These are phyloP conservation scores for Cheumatopsyche charites DNA, from an alignment of 1,140 invertebrate genomes.

Conservation along the genomic window DNA sequence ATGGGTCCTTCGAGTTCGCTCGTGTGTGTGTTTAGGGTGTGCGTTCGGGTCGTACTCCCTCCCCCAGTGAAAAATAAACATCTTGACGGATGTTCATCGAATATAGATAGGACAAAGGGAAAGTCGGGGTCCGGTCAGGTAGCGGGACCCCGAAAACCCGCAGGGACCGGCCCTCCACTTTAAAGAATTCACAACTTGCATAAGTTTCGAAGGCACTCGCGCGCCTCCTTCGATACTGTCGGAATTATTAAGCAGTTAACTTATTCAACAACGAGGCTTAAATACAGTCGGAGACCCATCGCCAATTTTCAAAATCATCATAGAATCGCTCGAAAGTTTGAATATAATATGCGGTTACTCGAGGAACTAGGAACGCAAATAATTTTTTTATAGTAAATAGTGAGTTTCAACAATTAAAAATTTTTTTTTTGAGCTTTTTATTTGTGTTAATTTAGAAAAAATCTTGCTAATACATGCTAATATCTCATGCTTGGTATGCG, in stretches of 20 bases:
- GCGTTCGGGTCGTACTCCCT: background rate
- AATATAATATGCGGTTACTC: too few relatives aligned
- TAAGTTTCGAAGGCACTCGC: conserved; percentile 3
- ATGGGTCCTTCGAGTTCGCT: background rate
- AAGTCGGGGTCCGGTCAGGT: background rate
- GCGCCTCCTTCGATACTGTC: background rate
- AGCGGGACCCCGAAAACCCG: background rate
- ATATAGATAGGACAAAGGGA: conserved; percentile 25
- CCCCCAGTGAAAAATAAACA: conserved; percentile 23
- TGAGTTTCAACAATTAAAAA: too few relatives aligned
- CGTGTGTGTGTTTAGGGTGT: conserved; percentile 12
- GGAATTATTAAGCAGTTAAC: conserved; percentile 18
- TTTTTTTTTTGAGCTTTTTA: too few relatives aligned
- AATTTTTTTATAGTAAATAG: too few relatives aligned
- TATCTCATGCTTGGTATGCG: too few relatives aligned
- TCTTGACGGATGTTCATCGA: conserved; percentile 27
- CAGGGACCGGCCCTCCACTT: conserved; percentile 2
- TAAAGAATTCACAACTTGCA: conserved; percentile 25
- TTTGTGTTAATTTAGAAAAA: too few relatives aligned
- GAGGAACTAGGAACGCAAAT: too few relatives aligned
- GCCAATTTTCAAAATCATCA: too few relatives aligned
- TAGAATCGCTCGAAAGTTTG: too few relatives aligned
- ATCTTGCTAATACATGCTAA: too few relatives aligned
- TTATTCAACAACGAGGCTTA: background rate
- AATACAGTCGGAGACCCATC: too few relatives aligned